phyloP scores from a whole-genome alignment of 2,888 invertebrate genomes.

The Heliconius hortense region DNA sequence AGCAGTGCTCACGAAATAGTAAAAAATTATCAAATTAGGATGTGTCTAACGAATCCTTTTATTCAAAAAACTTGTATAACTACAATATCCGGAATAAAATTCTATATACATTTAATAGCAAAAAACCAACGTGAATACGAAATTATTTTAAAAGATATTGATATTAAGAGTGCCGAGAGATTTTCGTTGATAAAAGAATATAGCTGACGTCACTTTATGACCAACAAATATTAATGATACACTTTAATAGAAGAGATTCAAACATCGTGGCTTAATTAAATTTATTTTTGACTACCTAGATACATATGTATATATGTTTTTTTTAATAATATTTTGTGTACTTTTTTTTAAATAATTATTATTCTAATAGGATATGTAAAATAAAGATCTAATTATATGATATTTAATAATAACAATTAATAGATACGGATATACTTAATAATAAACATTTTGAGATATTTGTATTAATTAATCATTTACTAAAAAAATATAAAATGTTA shows the following conservation, averaged over 20 bases:
- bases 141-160: constrained; percentile 68
- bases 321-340: no score
- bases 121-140: constrained; percentile 43
- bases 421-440: no score
- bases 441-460: no score
- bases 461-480: no score
- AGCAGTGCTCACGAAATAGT: not conserved
- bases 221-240: constrained; percentile 27
- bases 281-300: no score
- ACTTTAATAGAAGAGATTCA: not conserved
- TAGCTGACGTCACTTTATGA: constrained; percentile 61
- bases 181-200: constrained; percentile 66
- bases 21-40: constrained; percentile 16
- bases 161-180: constrained; percentile 63
- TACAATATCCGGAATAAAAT: constrained; percentile 44
- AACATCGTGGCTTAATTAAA: not conserved
- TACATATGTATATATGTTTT: no score
- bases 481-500: no score
- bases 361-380: no score
- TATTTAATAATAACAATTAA: no score
- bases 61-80: constrained; percentile 30
- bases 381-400: no score
- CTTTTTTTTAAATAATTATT: no score
- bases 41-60: constrained; percentile 3
- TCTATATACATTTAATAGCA: constrained; percentile 43